Base-by-base conservation (phyloP, 2,113 vertebrate genomes). In the Pipa parva region DNA sequence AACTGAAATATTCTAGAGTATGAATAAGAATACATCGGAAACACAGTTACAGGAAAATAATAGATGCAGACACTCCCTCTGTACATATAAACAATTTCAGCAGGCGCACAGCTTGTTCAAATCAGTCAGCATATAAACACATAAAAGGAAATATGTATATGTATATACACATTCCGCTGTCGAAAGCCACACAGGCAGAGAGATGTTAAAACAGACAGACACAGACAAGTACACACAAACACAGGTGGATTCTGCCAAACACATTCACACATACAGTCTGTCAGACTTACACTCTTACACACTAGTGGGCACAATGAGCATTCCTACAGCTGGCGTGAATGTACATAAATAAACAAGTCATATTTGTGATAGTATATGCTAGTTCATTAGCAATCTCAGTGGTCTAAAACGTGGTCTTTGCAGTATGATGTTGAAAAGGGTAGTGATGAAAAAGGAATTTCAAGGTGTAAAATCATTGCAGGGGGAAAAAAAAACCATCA, bases 151-250 rank as follows among this genome's bases (percentile, higher is more conserved):
- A 25, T 24, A 10, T 18, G 8, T 48, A 42, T 59, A 37, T 60
- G 57, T 60, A 52, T 51, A 39, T 37, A 69, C 20, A 46, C 29
- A 39, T 52, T 39, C 25, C 28, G 22, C 27, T 21, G 52, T 45
- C 21, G 37, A 24, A 26, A 49, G 64, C 64, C 64, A 67, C 64
- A 69, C 56, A 51, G 29, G 29, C 56, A 39, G 55, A 58, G 36
- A 59, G 55, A 67, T 42, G 49, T 66, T 56, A 22, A 57, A 27
- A 68, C 21, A 58, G 39, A 57, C 9, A 36, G 9, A 33, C 39
- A 50, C 12, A 50, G 64, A 59, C 56, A 68, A 51, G 65, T 25
- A 28, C 65, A 59, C 48, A 60, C 65, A 69, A 52, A 69, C 57
- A 60, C 65, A 60, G 57, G 57, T 50, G 57, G 22, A 37, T 46